Conservation (phyloP, 2,797 vertebrate species). For the Knipowitschia caucasica region DNA sequence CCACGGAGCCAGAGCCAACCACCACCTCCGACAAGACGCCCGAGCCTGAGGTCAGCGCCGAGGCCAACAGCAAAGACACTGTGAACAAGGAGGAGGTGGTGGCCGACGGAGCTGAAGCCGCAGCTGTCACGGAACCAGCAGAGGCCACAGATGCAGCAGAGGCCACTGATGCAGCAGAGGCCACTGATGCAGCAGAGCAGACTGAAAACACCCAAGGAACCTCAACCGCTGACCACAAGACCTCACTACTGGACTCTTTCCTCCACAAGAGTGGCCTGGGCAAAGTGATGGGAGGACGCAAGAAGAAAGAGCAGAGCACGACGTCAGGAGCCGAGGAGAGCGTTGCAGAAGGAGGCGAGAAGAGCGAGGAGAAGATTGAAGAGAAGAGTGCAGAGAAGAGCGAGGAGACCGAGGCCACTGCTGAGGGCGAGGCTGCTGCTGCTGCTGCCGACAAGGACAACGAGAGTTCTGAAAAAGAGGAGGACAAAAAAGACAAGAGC, state of each 20-base stretch:
- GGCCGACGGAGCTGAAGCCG: slow-evolving; percentile 57
- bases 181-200: slow-evolving; percentile 22
- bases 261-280: slow-evolving; percentile 81
- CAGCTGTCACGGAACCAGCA: neutral
- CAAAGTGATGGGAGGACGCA: slow-evolving; percentile 78
- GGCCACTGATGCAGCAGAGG: slow-evolving; percentile 32
- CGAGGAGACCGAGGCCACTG: neutral
- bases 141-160: slow-evolving; percentile 13
- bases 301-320: slow-evolving; percentile 71
- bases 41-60: slow-evolving; percentile 43
- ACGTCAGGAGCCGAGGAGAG: slow-evolving; percentile 52
- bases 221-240: slow-evolving; percentile 67
- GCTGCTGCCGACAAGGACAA: slow-evolving; percentile 60
- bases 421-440: slow-evolving; percentile 49
- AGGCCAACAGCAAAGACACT: slow-evolving; percentile 47
- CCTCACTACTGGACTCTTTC: slow-evolving; percentile 78
- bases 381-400: slow-evolving; percentile 16
- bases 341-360: slow-evolving; percentile 41
- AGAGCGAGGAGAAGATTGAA: slow-evolving; percentile 59
- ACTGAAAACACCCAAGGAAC: slow-evolving; percentile 46
- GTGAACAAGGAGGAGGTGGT: slow-evolving; percentile 15
- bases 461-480: slow-evolving; percentile 72
- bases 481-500: slow-evolving; percentile 71
- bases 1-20: slow-evolving; percentile 56
- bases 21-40: slow-evolving; percentile 17